Evolutionary conservation across 1,140 invertebrate species (phyloP).

Genomic region (Drosophila sturtevanti): DNA sequence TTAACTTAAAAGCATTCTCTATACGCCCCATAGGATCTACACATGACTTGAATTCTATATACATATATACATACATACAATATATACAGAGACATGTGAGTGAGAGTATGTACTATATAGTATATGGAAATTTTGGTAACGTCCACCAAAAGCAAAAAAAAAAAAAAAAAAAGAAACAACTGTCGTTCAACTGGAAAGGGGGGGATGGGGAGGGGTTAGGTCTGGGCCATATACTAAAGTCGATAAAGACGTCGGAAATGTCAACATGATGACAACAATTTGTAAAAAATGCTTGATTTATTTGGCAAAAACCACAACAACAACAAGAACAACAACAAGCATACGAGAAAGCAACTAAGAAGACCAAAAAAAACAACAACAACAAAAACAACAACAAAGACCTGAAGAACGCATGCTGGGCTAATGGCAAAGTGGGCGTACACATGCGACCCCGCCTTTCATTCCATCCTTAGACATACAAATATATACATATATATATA

Average conservation of each 20-base stretch:
- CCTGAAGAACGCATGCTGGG: constrained; percentile 51
- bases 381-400: constrained; percentile 54
- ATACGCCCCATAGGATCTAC: constrained; percentile 11
- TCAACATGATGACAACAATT: constrained; percentile 81
- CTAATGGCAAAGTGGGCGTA: constrained; percentile 53
- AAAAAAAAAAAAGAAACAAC: constrained; percentile 16
- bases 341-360: background rate
- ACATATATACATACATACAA: background rate
- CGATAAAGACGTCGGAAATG: constrained; percentile 80
- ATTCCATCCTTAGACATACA: constrained; percentile 11
- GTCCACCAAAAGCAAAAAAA: background rate
- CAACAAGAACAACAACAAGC: constrained; percentile 21
- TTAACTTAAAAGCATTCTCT: constrained; percentile 28
- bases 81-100: too few relatives aligned
- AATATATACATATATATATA: too few relatives aligned
- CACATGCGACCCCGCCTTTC: constrained; percentile 6
- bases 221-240: constrained; percentile 27
- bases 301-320: constrained; percentile 54
- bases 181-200: background rate
- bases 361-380: too few relatives aligned
- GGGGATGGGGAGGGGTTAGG: background rate
- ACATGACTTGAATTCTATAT: constrained; percentile 41
- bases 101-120: background rate
- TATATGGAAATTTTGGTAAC: constrained; percentile 41
- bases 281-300: constrained; percentile 81